phyloP scores from a whole-genome alignment of 2,113 vertebrate genomes.

The Myotis yumanensis region DNA sequence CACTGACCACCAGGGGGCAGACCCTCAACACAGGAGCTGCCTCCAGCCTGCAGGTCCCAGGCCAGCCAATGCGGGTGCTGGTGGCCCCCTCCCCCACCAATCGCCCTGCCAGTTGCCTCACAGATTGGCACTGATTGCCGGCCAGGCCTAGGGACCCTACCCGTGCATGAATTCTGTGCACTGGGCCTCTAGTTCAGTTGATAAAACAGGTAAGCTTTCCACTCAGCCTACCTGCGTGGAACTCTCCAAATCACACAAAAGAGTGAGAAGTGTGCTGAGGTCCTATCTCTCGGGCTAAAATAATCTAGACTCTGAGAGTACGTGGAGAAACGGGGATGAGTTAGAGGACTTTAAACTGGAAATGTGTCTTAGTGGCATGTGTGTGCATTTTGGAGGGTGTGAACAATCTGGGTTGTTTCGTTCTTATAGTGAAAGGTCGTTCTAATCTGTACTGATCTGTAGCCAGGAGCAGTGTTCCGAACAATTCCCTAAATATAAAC shows the following conservation, averaged over 20 bases:
- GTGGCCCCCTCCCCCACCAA: no score
- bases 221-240: accelerated
- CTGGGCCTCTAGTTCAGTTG: neutral
- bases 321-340: neutral
- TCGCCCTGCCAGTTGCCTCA: no score
- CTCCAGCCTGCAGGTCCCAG: no score
- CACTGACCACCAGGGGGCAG: no score
- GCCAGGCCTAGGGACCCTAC: no score
- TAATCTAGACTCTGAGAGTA: neutral
- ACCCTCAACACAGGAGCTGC: no score
- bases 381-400: neutral
- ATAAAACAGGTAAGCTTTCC: neutral
- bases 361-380: neutral
- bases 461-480: neutral
- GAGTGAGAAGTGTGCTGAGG: neutral
- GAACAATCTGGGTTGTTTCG: neutral
- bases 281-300: neutral
- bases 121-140: no score
- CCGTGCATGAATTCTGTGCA: no score
- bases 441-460: neutral
- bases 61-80: no score
- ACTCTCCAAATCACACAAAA: neutral
- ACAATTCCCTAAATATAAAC: neutral
- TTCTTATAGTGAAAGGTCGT: neutral
- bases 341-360: neutral